Percentiles rank a stretch among this genome's conserved stretches.
Evolutionary conservation across 2,888 invertebrate species (phyloP).

Genomic region (Prionchulus punctatus): DNA sequence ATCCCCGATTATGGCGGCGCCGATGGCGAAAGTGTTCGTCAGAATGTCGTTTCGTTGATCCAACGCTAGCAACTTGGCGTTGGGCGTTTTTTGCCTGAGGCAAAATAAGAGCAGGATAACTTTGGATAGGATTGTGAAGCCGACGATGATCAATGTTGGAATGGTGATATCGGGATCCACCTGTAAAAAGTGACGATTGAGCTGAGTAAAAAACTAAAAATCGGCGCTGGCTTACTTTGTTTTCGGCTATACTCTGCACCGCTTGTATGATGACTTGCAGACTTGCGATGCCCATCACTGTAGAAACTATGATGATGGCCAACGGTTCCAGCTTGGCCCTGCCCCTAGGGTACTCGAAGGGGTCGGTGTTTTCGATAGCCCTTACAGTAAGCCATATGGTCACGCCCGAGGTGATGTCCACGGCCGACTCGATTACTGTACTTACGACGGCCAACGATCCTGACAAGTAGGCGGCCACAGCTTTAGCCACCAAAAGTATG

Average conservation of each 20-base stretch:
- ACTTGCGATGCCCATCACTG: constrained; percentile 36
- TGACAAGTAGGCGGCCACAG: constrained; percentile 35
- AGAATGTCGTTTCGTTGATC: constrained; percentile 41
- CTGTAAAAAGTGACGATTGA: no score
- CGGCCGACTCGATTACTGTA: constrained; percentile 38
- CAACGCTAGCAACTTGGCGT: constrained; percentile 28
- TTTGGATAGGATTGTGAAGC: constrained; percentile 21
- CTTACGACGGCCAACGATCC: constrained; percentile 39
- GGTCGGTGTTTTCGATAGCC: constrained; percentile 30
- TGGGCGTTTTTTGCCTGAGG: constrained; percentile 19
- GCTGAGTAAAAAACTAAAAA: no score
- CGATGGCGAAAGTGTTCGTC: constrained; percentile 36
- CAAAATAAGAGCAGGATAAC: constrained; percentile 22
- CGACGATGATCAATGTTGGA: constrained; percentile 20
- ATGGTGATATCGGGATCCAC: constrained; percentile 23
- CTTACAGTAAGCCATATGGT: constrained; percentile 34
- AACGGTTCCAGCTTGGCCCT: constrained; percentile 35
- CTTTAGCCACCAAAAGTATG: constrained; percentile 21
- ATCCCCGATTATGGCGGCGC: constrained; percentile 35
- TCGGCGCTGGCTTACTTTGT: no score
- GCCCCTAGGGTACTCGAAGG: constrained; percentile 35
- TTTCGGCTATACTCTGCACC: constrained; percentile 26
- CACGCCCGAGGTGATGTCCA: constrained; percentile 37
- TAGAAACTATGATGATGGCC: constrained; percentile 36
- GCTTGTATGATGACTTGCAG: constrained; percentile 34